These are phyloP conservation scores for Talpa occidentalis DNA, from an alignment of 2,113 vertebrate species.

Conservation along the genomic window DNA sequence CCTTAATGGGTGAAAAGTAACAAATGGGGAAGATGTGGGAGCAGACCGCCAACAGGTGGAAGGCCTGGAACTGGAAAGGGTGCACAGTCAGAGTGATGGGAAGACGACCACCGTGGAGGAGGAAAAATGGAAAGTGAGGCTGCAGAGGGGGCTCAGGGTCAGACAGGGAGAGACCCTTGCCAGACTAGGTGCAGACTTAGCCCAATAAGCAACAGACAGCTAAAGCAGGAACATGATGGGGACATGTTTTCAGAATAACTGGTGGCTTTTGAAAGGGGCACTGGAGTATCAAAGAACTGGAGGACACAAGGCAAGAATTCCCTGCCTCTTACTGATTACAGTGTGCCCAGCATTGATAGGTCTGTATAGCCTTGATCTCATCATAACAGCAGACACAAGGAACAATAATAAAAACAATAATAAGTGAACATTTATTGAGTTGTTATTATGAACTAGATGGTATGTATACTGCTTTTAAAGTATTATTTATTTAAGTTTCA, in stretches of 20 bases:
- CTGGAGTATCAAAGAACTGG: not conserved
- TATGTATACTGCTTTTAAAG: not conserved
- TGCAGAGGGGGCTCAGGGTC: too few species aligned
- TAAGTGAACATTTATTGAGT: not conserved
- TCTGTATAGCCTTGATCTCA: not conserved
- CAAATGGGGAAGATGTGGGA: not conserved
- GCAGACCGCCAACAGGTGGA: not conserved
- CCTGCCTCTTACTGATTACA: not conserved
- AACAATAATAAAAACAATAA: not conserved
- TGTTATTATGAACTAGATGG: not conserved
- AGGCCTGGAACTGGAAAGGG: too few species aligned
- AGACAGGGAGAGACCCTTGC: not conserved
- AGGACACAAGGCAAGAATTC: not conserved
- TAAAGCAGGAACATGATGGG: not conserved
- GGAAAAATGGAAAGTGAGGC: not conserved
- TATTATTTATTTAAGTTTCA: not conserved
- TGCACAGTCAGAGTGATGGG: not conserved
- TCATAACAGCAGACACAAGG: not conserved
- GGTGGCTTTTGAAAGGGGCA: not conserved
- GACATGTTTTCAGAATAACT: not conserved
- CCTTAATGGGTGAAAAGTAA: not conserved
- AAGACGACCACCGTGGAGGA: accelerated
- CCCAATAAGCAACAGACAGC: not conserved
- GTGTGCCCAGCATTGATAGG: too few species aligned
- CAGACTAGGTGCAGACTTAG: not conserved